These are phyloP conservation scores for Idaea straminata DNA, from an alignment of 2,888 invertebrate genomes.

Conservation along the genomic window DNA sequence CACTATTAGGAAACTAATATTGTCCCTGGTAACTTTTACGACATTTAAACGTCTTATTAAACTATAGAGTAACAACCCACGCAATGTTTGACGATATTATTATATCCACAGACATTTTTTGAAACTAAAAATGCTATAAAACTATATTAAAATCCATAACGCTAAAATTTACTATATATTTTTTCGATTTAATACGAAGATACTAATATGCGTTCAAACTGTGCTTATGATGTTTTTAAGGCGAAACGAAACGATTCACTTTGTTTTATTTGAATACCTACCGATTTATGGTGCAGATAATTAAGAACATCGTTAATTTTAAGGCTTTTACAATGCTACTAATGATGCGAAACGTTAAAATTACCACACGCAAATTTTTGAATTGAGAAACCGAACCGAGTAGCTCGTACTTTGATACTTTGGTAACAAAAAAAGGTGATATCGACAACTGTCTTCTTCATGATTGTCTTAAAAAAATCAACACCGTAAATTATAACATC, in stretches of 20 bases:
- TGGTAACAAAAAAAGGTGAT: conserved; percentile 16
- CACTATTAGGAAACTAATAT: conserved; percentile 17
- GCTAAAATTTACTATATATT: conserved; percentile 12
- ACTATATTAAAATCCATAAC: conserved; percentile 12
- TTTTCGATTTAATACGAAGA: conserved; percentile 24
- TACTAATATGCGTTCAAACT: conserved; percentile 10
- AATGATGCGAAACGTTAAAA: conserved; percentile 14
- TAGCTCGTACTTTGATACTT: not conserved
- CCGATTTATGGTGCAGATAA: conserved; percentile 20
- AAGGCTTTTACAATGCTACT: conserved; percentile 16
- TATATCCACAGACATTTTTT: conserved; percentile 1
- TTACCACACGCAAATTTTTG: conserved; percentile 13
- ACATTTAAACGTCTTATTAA: conserved; percentile 27
- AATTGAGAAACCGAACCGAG: not conserved
- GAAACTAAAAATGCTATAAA: conserved; percentile 16
- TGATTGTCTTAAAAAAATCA: conserved; percentile 41
- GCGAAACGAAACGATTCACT: conserved; percentile 14
- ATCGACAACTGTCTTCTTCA: conserved; percentile 40
- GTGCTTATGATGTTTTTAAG: conserved; percentile 24
- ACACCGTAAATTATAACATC: conserved; percentile 66
- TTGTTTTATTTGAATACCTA: conserved; percentile 18
- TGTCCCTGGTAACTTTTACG: conserved; percentile 22
- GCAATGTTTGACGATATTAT: conserved; percentile 8
- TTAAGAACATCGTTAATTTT: conserved; percentile 20
- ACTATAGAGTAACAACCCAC: conserved; percentile 25